Conservation (phyloP, 2,113 vertebrate genomes). For the Scalopus aquaticus region DNA sequence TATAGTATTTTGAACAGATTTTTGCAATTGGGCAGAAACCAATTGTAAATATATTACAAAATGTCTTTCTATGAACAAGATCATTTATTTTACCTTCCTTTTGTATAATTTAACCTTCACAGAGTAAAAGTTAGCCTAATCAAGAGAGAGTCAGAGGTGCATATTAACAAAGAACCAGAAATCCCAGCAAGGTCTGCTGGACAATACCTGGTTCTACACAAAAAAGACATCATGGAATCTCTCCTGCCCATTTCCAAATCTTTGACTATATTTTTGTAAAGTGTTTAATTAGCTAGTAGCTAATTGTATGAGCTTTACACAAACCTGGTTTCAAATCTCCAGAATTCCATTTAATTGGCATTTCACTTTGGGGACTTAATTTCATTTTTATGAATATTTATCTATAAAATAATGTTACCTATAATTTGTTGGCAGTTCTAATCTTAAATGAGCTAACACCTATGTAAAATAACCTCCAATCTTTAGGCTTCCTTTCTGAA, state of each 20-base stretch:
- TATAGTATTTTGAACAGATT: not conserved
- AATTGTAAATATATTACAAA: not conserved
- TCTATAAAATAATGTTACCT: not conserved
- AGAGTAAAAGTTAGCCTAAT: not conserved
- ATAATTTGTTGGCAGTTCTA: not conserved
- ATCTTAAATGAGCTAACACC: not conserved
- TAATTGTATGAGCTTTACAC: not conserved
- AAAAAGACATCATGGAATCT: not conserved
- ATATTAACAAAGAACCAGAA: not conserved
- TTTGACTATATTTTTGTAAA: not conserved
- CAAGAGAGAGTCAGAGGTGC: not conserved
- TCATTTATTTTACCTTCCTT: not conserved
- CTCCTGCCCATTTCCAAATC: not conserved
- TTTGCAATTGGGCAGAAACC: not conserved
- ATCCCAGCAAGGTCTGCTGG: not conserved
- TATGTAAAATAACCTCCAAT: not conserved
- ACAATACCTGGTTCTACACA: not conserved
- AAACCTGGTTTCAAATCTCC: not conserved
- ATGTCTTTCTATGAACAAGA: not conserved
- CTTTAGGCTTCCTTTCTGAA: not conserved
- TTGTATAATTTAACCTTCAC: not conserved
- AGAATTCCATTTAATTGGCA: not conserved
- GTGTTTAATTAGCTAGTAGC: not conserved
- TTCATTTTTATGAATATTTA: not conserved
- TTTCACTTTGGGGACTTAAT: not conserved